Evolutionary conservation across 2,113 vertebrate genomes (phyloP), one percentile per base, ranked within the genome.

Genomic region (Istiophorus platypterus): DNA sequence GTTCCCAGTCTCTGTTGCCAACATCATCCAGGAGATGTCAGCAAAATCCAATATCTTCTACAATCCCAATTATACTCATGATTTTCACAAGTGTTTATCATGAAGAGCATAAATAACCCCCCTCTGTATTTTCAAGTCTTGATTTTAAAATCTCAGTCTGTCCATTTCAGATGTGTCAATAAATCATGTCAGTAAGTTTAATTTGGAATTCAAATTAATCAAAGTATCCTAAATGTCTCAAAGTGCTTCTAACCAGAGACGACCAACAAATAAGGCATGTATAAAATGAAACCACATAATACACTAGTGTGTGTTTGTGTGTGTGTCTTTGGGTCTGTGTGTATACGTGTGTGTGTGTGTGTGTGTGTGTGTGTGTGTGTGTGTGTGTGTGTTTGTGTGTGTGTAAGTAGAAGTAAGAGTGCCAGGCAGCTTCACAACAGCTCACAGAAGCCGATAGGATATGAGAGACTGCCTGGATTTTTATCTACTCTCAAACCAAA

Each of bases 21-120:
- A 2, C 70, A 9, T 24, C 49, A 22, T 81, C 88, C 86, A 91
- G 80, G 24, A 91, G 89, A 84, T 91, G 89, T 91, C 91, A 92
- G 83, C 31, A 34, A 6, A 86, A 51, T 58, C 8, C 39, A 42
- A 39, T 72, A 26, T 56, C 63, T 11, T 24, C 22, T 17, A n/a
- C 22, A 26, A 20, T 34, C 22, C 15, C 18, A 24, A n/a, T 31
- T 45, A 26, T 1, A 31, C 17, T 29, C 56, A 17, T 17, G 4
- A 58, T 58, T 26, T 26, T 26, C 0, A 37, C 37, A 2, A 34
- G 29, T 34, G 17, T 61, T 65, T 12, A 13, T 24, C n/a, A 41
- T 61, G 56, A 22, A 65, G 49, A 24, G 1, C 34, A 39, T 39
- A 20, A 29, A n/a, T 27, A n/a, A 39, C 37, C 37, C 14, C 2